Percentiles rank a stretch among this genome's conserved stretches.
phyloP scores from a whole-genome alignment of 2,113 vertebrate genomes.

The Melanotaenia duboulayi region DNA sequence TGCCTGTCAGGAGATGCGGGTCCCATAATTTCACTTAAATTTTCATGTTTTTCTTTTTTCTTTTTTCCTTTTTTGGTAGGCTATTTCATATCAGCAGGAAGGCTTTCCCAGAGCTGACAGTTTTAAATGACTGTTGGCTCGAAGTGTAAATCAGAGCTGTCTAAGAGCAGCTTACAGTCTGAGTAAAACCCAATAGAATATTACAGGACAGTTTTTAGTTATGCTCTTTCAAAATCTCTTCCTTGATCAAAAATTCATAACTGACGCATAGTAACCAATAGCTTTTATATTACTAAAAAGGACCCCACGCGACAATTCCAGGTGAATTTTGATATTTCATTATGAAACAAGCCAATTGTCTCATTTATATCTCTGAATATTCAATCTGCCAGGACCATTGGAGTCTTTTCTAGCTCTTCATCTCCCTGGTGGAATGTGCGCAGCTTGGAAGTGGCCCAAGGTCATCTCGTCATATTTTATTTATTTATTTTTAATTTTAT shows the following conservation, averaged over 20 bases:
- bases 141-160: slow-evolving; percentile 51
- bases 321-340: slow-evolving; percentile 56
- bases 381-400: slow-evolving; percentile 48
- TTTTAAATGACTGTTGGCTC: slow-evolving; percentile 52
- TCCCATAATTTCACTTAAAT: slow-evolving; percentile 67
- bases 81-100: slow-evolving; percentile 31
- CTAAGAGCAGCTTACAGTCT: slow-evolving; percentile 18
- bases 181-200: slow-evolving; percentile 53
- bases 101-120: slow-evolving; percentile 41
- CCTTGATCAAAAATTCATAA: slow-evolving; percentile 45
- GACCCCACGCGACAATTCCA: slow-evolving; percentile 47
- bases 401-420: background rate
- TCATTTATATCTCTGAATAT: slow-evolving; percentile 45
- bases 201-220: slow-evolving; percentile 47
- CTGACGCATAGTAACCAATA: slow-evolving; percentile 62
- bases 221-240: slow-evolving; percentile 36
- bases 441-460: slow-evolving; percentile 27
- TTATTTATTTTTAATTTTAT: too few species aligned
- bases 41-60: slow-evolving; percentile 50
- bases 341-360: slow-evolving; percentile 47
- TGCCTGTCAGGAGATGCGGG: slow-evolving; percentile 64
- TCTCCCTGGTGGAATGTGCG: slow-evolving; percentile 19
- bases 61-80: slow-evolving; percentile 5
- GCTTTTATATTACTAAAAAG: slow-evolving; percentile 54
- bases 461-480: slow-evolving; percentile 35